Evolutionary conservation across 2,797 vertebrate species (phyloP).

Genomic region (Protonibea diacanthus): DNA sequence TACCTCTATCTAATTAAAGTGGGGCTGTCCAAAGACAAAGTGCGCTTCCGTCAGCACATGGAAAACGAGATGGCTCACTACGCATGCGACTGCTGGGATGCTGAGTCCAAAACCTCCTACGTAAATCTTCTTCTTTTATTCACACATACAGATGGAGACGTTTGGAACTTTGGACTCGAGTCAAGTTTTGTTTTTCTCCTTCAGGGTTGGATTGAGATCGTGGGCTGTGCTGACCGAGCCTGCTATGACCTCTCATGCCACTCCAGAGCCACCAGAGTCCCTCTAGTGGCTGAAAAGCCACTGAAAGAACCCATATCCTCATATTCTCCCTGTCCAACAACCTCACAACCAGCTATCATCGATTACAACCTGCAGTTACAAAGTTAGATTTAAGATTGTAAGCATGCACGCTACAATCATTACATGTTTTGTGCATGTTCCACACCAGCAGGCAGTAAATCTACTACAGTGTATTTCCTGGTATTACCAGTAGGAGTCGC

Average conservation of each 20-base stretch:
- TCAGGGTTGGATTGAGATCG: slow-evolving; percentile 96
- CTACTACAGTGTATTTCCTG: neutral
- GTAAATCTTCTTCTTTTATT: slow-evolving; percentile 72
- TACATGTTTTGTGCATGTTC: neutral
- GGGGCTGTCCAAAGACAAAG: slow-evolving; percentile 90
- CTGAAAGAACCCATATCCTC: slow-evolving; percentile 97
- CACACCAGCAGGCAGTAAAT: neutral
- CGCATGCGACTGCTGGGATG: slow-evolving; percentile 96
- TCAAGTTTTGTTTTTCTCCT: neutral
- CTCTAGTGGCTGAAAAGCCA: slow-evolving; percentile 92
- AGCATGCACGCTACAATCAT: neutral
- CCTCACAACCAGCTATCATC: neutral
- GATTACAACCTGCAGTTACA: neutral
- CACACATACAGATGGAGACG: neutral
- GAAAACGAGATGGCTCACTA: slow-evolving; percentile 98
- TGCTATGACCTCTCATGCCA: slow-evolving; percentile 94
- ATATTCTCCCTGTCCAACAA: neutral
- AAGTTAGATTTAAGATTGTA: neutral
- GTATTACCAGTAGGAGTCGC: slow-evolving; percentile 1
- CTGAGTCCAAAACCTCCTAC: slow-evolving; percentile 94
- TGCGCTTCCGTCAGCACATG: slow-evolving; percentile 97
- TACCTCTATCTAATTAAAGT: slow-evolving; percentile 93
- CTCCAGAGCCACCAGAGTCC: slow-evolving; percentile 91
- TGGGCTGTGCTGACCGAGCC: slow-evolving; percentile 94
- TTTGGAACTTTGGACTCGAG: neutral